Percentiles rank a stretch among this genome's conserved stretches.
Conservation (phyloP, 2,113 vertebrate genomes). For the Nerophis lumbriciformis region DNA sequence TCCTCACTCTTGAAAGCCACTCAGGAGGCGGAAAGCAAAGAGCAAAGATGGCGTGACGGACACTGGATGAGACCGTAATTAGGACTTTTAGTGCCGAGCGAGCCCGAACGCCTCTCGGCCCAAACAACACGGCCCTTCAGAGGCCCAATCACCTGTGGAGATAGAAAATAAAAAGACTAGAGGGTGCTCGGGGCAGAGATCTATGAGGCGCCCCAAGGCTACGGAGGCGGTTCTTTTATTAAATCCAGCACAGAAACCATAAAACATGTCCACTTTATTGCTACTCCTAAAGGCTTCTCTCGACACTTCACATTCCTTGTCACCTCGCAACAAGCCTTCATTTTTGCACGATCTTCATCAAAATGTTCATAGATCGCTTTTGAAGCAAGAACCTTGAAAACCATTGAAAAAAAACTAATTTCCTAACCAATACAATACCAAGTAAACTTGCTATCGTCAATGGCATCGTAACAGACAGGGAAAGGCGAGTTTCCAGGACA, state of each 20-base stretch:
- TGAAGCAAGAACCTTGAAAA: no score
- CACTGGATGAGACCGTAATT: constrained; percentile 1
- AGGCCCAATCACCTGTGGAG: not conserved
- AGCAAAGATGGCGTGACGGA: constrained; percentile 4
- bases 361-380: no score
- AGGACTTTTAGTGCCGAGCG: not conserved
- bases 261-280: no score
- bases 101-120: not conserved
- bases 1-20: constrained; percentile 1
- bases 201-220: not conserved
- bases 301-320: no score
- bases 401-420: no score
- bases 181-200: not conserved
- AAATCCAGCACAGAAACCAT: not conserved
- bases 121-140: not conserved
- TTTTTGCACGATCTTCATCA: no score
- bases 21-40: not conserved
- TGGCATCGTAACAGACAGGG: no score
- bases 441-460: no score
- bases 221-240: not conserved
- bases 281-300: no score
- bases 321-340: no score
- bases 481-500: no score
- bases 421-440: no score
- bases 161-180: not conserved